Conservation (phyloP, 2,113 vertebrate genomes). For the Melanostigma gelatinosum region DNA sequence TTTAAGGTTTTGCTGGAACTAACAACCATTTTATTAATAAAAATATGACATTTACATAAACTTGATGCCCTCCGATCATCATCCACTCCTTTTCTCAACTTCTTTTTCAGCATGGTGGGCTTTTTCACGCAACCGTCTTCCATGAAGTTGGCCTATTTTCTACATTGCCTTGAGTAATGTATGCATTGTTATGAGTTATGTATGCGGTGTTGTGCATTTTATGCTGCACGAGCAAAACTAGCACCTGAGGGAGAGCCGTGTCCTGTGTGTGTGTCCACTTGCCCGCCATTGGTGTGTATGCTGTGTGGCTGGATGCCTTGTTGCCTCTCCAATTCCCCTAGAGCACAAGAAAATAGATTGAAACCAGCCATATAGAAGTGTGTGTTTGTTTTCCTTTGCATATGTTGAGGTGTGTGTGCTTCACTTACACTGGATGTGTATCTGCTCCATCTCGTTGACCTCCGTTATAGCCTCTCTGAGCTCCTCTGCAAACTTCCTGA, state of each 20-base stretch:
- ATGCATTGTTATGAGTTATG: constrained; percentile 22
- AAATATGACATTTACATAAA: background rate
- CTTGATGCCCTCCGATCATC: background rate
- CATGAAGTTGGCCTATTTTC: constrained; percentile 34
- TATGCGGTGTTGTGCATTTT: constrained; percentile 35
- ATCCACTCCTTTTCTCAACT: background rate
- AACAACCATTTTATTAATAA: background rate
- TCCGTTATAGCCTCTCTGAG: constrained; percentile 96
- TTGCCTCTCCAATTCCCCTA: constrained; percentile 97
- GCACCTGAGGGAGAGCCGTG: constrained; percentile 91
- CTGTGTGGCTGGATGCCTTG: constrained; percentile 89
- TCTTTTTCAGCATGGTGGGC: background rate
- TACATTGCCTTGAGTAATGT: constrained; percentile 18
- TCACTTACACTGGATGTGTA: constrained; percentile 97
- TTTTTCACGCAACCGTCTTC: constrained; percentile 6
- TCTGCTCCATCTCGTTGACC: constrained; percentile 99
- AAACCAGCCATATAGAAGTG: background rate
- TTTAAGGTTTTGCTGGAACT: background rate
- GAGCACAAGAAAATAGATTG: constrained; percentile 22
- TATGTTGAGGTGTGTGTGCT: background rate
- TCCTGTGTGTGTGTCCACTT: constrained; percentile 89
- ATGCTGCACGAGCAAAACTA: constrained; percentile 35
- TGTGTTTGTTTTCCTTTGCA: background rate
- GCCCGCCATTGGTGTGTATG: constrained; percentile 88
- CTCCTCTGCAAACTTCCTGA: constrained; percentile 97